Evolutionary conservation across 2,113 vertebrate species (phyloP).

Genomic region (Oceanodroma tethys): DNA sequence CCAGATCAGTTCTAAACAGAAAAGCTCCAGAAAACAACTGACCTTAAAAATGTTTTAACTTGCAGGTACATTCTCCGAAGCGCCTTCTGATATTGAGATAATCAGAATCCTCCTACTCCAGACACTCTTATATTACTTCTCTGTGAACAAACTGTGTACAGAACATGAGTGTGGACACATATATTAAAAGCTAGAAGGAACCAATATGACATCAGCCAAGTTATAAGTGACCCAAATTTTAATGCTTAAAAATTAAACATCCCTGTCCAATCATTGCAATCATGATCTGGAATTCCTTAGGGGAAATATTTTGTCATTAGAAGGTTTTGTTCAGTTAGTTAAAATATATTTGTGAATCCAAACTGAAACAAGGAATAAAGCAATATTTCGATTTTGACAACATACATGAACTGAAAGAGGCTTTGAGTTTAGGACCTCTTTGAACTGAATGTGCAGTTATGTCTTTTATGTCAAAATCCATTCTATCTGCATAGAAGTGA

Average conservation of each 20-base stretch:
- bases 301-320: neutral
- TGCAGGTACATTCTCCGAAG: neutral
- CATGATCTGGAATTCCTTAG: neutral
- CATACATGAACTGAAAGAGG: neutral
- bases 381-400: neutral
- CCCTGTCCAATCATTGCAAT: rapidly evolving
- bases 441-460: neutral
- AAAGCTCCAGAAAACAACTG: neutral
- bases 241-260: neutral
- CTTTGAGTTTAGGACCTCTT: neutral
- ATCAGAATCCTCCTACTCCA: neutral
- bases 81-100: neutral
- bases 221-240: neutral
- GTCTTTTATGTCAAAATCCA: neutral
- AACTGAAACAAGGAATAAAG: neutral
- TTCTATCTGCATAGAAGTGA: neutral
- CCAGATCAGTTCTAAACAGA: neutral
- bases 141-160: neutral
- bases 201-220: neutral
- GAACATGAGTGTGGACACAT: neutral
- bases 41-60: neutral
- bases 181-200: neutral
- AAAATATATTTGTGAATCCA: neutral
- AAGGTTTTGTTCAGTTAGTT: neutral
- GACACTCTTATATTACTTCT: neutral